Evolutionary conservation across 2,888 invertebrate species (phyloP).

Genomic region (Eupithecia vulgata): DNA sequence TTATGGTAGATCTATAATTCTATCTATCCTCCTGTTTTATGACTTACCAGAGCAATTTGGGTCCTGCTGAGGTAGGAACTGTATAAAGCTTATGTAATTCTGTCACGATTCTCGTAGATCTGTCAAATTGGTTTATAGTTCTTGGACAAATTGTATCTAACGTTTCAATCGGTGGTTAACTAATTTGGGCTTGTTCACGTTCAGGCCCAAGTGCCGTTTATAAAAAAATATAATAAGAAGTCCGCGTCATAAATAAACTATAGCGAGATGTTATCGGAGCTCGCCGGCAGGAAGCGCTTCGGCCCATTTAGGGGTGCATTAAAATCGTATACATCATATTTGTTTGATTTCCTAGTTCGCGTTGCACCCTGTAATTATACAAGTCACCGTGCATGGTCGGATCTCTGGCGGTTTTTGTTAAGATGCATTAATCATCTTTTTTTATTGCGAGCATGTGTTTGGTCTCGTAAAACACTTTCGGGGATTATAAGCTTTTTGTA

Average conservation of each 20-base stretch:
- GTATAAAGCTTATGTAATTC: conserved; percentile 27
- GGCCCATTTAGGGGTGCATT: conserved; percentile 84
- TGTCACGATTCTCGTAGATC: conserved; percentile 10
- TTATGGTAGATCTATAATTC: conserved; percentile 67
- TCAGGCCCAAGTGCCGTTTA: conserved; percentile 72
- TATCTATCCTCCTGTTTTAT: conserved; percentile 56
- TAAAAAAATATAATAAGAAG: conserved; percentile 57
- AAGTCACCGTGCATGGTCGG: conserved; percentile 79
- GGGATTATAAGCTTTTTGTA: conserved; percentile 74
- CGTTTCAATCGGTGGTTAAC: conserved; percentile 58
- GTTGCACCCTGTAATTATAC: conserved; percentile 83
- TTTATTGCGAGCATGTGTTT: conserved; percentile 81
- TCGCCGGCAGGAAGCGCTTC: conserved; percentile 81
- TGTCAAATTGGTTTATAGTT: conserved; percentile 19
- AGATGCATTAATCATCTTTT: conserved; percentile 82
- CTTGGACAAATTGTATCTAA: conserved; percentile 61
- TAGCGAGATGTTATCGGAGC: conserved; percentile 76
- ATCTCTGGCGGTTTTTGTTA: conserved; percentile 77
- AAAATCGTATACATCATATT: conserved; percentile 85
- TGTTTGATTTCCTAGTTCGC: conserved; percentile 84
- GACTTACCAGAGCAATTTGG: conserved; percentile 33
- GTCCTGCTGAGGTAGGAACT: conserved; percentile 28
- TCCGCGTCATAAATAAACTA: conserved; percentile 75
- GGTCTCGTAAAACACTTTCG: conserved; percentile 78
- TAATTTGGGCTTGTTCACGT: conserved; percentile 76